Percentiles rank a stretch among this genome's conserved stretches.
phyloP scores from a whole-genome alignment of 2,797 vertebrate genomes.

The Odontamblyopus rebecca region DNA sequence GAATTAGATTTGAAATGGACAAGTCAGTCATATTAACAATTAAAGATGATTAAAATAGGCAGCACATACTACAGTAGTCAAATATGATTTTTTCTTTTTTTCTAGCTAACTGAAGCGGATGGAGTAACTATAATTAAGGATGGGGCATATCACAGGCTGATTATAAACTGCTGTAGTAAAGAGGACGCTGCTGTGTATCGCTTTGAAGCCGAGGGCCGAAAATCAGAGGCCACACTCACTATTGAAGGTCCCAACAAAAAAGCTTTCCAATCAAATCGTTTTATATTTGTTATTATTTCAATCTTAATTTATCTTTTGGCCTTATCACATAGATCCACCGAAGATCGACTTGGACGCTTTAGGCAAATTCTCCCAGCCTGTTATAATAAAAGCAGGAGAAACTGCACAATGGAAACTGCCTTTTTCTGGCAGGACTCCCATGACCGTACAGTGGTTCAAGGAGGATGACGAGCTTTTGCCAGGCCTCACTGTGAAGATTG shows the following conservation, averaged over 20 bases:
- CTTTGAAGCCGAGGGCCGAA: constrained; percentile 84
- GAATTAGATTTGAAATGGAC: no score
- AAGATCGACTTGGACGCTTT: constrained; percentile 76
- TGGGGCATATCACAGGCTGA: constrained; percentile 77
- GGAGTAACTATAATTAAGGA: constrained; percentile 80
- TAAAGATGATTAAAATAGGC: no score
- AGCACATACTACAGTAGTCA: no score
- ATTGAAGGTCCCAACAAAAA: constrained; percentile 74
- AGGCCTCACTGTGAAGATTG: constrained; percentile 69
- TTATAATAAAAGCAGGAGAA: constrained; percentile 82
- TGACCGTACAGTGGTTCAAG: constrained; percentile 83
- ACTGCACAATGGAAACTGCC: constrained; percentile 81
- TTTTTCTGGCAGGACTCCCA: constrained; percentile 78
- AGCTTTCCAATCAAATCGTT: background rate
- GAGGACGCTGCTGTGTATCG: constrained; percentile 81
- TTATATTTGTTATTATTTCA: background rate
- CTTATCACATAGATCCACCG: constrained; percentile 79
- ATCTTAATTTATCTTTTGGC: no score
- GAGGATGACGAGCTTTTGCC: constrained; percentile 77
- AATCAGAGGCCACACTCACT: constrained; percentile 81
- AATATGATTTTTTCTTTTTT: background rate
- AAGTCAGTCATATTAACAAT: no score
- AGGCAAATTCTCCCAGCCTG: constrained; percentile 76
- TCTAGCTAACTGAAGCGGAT: constrained; percentile 76
- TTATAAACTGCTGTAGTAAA: constrained; percentile 74